Evolutionary conservation across 2,888 invertebrate genomes (phyloP), one percentile per base, ranked within the genome.

Genomic region (Isoperla grammatica): DNA sequence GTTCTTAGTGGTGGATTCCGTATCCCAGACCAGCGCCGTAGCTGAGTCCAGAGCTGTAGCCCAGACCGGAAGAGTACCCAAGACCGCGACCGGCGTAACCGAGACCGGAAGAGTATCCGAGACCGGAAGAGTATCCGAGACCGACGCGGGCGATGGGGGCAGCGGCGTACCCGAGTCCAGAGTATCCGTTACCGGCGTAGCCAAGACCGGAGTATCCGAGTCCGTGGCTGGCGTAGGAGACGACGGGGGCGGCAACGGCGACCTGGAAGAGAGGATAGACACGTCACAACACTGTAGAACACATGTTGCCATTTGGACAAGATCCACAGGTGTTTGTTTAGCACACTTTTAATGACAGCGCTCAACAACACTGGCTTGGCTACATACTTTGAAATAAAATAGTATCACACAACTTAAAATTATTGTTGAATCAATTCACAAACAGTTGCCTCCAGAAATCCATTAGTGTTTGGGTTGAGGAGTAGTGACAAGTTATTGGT

Each of bases 101-200:
- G 17, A 65, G 63, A 2, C 64, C 64, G 8, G 59, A 42, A 22
- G 65, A 63, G 56, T 68, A 61, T 29, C 66, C 65, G 17, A 63
- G 62, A 50, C 65, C 67, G 17, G 29, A 29, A 6, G 5, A 4
- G 29, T 29, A 29, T 4, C 29, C 29, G 29, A 29, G 29, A 29
- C 29, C 29, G 29, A 29, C 29, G 29, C 29, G 29, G 29, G 29
- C 29, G 29, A 29, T 29, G 1, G 61, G 59, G 19, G 61, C 62
- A 23, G 45, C 40, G 4, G 29, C 29, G 29, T 29, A 29, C 13
- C 37, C 53, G 20, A 56, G 56, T 23, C 56, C 56, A n/a, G 23
- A 46, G 49, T 57, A 57, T 46, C 49, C 57, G 29, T 29, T 4
- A 6, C 56, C 56, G 57, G 13, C 19, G 42, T 54, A 45, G 13